Base-by-base conservation (phyloP, 2,113 vertebrate genomes). In the Syngnathus scovelli region DNA sequence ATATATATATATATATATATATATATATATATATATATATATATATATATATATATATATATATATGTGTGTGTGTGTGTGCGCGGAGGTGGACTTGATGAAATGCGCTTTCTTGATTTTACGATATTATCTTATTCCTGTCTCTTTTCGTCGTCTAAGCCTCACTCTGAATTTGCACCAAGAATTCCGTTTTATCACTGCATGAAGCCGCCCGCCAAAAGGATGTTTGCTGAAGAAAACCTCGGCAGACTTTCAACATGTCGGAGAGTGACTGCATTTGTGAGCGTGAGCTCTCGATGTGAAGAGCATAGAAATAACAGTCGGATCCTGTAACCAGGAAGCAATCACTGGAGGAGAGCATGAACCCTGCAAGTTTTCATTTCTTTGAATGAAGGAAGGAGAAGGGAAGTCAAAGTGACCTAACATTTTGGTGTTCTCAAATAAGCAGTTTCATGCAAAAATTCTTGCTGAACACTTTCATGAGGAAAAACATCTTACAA, bases 121-220 rank as follows among this genome's bases (percentile, higher is more conserved):
- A 27, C 21, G 23, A 12, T 13, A 55, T 55, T 23, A 11, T 12
- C 15, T 11, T 38, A 60, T 60, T 19, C 15, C 16, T 43, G 44
- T 18, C 36, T 39, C 15, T 39, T 38, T 38, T n/a, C 7, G 27
- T 36, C 67, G 49, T 62, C 56, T 56, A n/a, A 66, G 67, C 60
- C 0, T 37, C 2, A 54, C 38, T 68, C 74, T 82, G 67, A 78
- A 79, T 72, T 18, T 5, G 6, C 23, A 36, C 41, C 60, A 51
- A 61, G 48, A 54, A 38, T 67, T 72, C 71, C 69, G 58, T 65
- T 75, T 61, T 21, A 66, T 70, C 63, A 78, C 58, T 68, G 51
- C 51, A 19, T 70, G 72, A 72, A 73, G 69, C 61, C 23, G 23
- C 59, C 64, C 67, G 46, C 37, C 6, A 41, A 55, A 44, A 66